Conservation (phyloP, 2,797 vertebrate species). For the Melopsittacus undulatus region DNA sequence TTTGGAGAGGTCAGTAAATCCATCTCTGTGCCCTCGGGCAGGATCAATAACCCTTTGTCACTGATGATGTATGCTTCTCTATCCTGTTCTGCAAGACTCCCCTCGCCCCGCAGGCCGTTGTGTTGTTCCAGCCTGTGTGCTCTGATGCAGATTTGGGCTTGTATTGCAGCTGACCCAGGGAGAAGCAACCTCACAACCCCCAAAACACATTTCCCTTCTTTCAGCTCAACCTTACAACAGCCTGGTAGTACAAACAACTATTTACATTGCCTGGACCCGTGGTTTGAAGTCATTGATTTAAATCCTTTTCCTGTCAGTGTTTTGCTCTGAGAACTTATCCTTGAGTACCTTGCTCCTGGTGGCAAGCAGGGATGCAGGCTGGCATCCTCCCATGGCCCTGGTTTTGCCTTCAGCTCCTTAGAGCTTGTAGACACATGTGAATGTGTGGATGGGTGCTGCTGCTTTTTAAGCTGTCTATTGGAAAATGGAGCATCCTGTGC, state of each 20-base stretch:
- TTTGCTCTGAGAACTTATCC: neutral
- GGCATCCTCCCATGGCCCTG: neutral
- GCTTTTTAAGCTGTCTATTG: neutral
- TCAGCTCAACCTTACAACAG: neutral
- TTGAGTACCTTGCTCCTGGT: neutral
- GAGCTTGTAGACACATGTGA: neutral
- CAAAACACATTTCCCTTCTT: neutral
- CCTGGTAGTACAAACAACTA: neutral
- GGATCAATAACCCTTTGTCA: constrained; percentile 13
- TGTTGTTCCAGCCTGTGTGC: neutral
- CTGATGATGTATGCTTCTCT: constrained; percentile 24
- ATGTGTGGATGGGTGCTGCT: neutral
- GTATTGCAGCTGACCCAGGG: neutral
- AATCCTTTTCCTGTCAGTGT: neutral
- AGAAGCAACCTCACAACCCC: neutral
- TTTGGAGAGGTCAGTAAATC: neutral
- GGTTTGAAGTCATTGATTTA: neutral
- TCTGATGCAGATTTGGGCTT: neutral
- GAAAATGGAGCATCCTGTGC: fast-evolving
- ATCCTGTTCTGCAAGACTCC: neutral
- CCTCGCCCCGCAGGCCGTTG: fast-evolving
- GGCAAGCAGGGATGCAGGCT: neutral
- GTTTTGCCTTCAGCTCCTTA: fast-evolving
- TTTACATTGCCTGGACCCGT: neutral
- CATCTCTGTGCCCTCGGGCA: neutral